phyloP scores from a whole-genome alignment of 2,113 vertebrate genomes.

The Heterotilapia buettikoferi region DNA sequence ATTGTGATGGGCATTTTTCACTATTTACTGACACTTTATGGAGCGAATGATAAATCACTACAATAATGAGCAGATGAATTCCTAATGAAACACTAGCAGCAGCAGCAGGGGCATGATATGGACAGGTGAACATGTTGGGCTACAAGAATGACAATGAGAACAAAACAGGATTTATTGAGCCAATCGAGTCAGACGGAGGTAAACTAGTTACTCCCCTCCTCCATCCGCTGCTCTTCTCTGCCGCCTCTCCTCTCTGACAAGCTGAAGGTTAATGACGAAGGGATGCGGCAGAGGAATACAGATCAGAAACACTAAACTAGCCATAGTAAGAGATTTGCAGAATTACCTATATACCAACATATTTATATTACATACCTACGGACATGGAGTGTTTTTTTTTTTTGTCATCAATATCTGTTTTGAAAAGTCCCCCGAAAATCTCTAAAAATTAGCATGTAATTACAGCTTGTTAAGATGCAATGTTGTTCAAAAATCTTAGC shows the following conservation, averaged over 20 bases:
- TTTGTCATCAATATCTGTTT: not conserved
- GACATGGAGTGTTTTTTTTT: accelerated
- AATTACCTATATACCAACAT: conserved; percentile 2
- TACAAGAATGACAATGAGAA: not conserved
- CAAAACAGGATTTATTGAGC: conserved; percentile 12
- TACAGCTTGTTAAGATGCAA: not conserved
- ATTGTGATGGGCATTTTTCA: not conserved
- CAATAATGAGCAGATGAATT: not conserved
- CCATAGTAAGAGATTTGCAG: conserved; percentile 18
- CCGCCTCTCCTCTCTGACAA: conserved; percentile 17
- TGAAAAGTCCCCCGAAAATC: not conserved
- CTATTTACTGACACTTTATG: not conserved
- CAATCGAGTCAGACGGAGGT: not conserved
- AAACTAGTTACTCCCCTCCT: conserved; percentile 34
- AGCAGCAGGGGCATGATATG: not conserved
- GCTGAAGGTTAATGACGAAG: conserved; percentile 60
- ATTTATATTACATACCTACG: not conserved
- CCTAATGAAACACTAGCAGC: not conserved
- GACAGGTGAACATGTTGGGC: not conserved
- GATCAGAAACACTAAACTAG: conserved; percentile 50
- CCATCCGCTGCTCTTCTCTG: not conserved
- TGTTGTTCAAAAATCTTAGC: not conserved
- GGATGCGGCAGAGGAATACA: conserved; percentile 52
- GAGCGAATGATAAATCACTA: not conserved
- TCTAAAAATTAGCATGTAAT: not conserved